A percentile compares a stretch with the other conserved stretches of the same genome.
Evolutionary conservation across 2,113 vertebrate species (phyloP).

Genomic region (Myocastor coypus): DNA sequence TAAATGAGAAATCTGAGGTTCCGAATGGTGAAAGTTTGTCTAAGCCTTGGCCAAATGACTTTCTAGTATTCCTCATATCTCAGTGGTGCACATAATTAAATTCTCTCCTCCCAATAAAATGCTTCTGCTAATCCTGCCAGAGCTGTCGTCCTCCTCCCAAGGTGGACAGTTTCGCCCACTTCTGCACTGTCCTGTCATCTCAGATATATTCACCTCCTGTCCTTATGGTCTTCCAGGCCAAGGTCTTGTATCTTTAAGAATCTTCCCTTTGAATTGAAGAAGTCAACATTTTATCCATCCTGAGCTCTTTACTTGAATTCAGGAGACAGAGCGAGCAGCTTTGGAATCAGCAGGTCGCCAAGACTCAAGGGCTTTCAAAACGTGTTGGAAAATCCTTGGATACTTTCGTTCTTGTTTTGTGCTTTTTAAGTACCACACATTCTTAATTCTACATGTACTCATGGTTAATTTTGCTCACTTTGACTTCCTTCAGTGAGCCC

Average conservation of each 20-base stretch:
- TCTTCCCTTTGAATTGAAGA: neutral
- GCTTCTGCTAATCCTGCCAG: neutral
- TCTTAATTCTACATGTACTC: neutral
- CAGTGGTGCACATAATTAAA: neutral
- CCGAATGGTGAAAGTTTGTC: neutral
- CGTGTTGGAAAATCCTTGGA: neutral
- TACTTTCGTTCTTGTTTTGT: constrained; percentile 45
- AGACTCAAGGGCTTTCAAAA: neutral
- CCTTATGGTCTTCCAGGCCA: neutral
- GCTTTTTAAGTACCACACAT: neutral
- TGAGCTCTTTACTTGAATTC: constrained; percentile 2
- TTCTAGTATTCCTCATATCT: neutral
- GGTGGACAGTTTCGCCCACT: neutral
- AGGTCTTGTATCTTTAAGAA: neutral
- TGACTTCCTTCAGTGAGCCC: neutral
- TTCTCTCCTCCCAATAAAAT: neutral
- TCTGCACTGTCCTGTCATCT: neutral
- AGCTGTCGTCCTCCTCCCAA: neutral
- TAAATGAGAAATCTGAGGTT: neutral
- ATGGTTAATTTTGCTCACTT: constrained; percentile 19
- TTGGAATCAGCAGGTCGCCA: neutral
- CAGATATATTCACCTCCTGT: neutral
- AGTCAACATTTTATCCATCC: neutral
- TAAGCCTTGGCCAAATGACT: neutral
- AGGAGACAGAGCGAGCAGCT: neutral